Evolutionary conservation across 2,113 vertebrate genomes (phyloP).

Genomic region (Hyla sarda): DNA sequence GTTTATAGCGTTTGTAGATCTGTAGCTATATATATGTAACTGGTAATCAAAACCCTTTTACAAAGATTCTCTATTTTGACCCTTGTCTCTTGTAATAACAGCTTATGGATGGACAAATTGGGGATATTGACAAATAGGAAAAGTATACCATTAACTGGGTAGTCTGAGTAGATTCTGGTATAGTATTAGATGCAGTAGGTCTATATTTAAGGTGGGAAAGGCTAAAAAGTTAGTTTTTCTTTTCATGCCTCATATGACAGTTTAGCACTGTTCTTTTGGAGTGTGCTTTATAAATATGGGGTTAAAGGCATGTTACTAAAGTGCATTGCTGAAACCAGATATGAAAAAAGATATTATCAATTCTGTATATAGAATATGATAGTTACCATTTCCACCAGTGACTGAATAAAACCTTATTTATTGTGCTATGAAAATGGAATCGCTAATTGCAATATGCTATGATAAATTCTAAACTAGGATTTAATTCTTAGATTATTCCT

Average conservation of each 20-base stretch:
- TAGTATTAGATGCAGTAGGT: background rate
- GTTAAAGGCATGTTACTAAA: too few species aligned
- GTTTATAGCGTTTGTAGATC: background rate
- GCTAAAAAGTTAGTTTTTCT: background rate
- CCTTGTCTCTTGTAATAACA: background rate
- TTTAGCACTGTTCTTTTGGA: too few species aligned
- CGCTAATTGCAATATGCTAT: too few species aligned
- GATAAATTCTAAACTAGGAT: too few species aligned
- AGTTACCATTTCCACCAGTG: too few species aligned
- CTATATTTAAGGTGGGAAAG: background rate
- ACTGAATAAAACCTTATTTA: too few species aligned
- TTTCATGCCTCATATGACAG: background rate
- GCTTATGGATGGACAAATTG: background rate
- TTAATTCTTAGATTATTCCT: too few species aligned
- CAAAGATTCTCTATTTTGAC: background rate
- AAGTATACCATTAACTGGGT: background rate
- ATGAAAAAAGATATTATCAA: too few species aligned
- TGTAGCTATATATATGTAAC: background rate
- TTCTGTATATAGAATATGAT: too few species aligned
- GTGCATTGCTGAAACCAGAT: too few species aligned
- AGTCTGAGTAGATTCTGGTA: background rate
- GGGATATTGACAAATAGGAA: background rate
- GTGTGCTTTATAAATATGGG: too few species aligned
- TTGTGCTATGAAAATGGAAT: too few species aligned
- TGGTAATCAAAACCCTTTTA: background rate